phyloP scores from a whole-genome alignment of 1,140 invertebrate species.

The Neotoxoptera formosana region DNA sequence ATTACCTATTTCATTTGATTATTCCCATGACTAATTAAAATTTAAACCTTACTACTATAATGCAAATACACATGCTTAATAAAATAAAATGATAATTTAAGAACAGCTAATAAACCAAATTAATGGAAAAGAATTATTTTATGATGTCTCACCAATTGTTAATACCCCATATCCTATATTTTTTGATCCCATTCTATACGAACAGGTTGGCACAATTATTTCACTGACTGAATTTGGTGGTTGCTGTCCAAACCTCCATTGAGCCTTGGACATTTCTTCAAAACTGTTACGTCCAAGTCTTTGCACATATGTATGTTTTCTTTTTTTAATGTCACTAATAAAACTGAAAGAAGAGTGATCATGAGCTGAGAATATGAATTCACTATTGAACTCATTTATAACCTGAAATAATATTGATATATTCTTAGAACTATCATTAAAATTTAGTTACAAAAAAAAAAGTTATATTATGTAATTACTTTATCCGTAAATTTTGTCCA shows the following conservation, averaged over 20 bases:
- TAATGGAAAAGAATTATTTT: background rate
- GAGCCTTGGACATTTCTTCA: conserved; percentile 55
- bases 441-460: background rate
- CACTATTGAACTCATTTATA: conserved; percentile 72
- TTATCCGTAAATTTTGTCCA: conserved; percentile 41
- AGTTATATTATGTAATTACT: background rate
- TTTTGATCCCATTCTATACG: conserved; percentile 89
- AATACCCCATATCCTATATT: conserved; percentile 86
- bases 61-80: background rate
- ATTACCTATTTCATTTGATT: too few species aligned
- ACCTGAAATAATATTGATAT: conserved; percentile 66
- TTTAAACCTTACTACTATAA: background rate
- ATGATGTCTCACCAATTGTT: conserved; percentile 73
- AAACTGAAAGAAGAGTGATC: conserved; percentile 76
- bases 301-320: conserved; percentile 59
- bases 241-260: conserved; percentile 52
- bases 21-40: background rate
- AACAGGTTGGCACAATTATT: conserved; percentile 90
- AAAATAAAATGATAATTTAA: background rate
- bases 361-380: conserved; percentile 86
- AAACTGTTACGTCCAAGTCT: conserved; percentile 56
- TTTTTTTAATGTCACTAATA: conserved; percentile 61
- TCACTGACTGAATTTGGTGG: conserved; percentile 69
- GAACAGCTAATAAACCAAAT: background rate
- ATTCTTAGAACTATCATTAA: background rate